Conservation (phyloP, 2,797 vertebrate species). For the Gymnothorax reevesii region DNA sequence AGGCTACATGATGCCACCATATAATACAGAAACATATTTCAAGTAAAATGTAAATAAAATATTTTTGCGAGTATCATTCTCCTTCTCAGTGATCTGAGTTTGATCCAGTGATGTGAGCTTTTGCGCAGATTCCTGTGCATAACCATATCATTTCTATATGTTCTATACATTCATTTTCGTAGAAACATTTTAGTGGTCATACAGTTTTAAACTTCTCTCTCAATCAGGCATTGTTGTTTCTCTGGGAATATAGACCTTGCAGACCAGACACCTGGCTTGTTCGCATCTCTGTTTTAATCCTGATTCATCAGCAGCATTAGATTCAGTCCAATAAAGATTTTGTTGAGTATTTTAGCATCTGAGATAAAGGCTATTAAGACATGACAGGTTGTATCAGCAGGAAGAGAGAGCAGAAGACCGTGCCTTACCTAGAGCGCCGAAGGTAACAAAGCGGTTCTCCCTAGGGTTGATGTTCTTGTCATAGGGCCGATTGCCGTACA, state of each 20-base stretch:
- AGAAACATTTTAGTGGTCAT: background rate
- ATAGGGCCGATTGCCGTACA: slow-evolving; percentile 78
- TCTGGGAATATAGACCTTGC: background rate
- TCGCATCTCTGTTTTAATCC: background rate
- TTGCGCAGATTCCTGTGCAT: background rate
- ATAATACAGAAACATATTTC: background rate
- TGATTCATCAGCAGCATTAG: background rate
- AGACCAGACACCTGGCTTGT: background rate
- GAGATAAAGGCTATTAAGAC: background rate
- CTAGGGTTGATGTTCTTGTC: slow-evolving; percentile 74
- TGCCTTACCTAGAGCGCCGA: slow-evolving; percentile 75
- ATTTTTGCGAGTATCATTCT: background rate
- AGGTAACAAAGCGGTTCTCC: slow-evolving; percentile 71
- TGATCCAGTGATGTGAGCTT: background rate
- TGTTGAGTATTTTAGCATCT: background rate
- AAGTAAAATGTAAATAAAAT: background rate
- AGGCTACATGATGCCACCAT: background rate
- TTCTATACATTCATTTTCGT: background rate
- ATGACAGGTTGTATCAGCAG: background rate
- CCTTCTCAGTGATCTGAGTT: background rate
- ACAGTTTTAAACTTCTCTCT: background rate
- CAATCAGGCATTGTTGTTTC: background rate
- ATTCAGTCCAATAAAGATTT: background rate
- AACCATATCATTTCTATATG: background rate
- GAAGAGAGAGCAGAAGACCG: background rate